phyloP scores from a whole-genome alignment of 2,888 invertebrate genomes.

The Ormyrus rosae region DNA sequence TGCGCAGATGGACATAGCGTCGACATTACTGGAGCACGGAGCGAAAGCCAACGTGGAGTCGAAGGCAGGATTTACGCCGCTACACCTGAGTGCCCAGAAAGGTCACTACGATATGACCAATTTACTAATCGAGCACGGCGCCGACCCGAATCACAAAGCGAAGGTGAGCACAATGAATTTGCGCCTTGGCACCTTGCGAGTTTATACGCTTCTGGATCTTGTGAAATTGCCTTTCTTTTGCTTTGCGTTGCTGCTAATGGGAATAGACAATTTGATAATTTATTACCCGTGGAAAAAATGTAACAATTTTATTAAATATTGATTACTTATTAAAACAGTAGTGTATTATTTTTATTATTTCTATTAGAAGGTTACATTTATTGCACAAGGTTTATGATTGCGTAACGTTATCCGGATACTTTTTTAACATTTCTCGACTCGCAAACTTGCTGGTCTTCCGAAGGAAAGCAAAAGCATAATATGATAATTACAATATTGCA shows the following conservation, averaged over 20 bases:
- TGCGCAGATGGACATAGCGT: conserved; percentile 92
- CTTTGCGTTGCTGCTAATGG: too few species aligned
- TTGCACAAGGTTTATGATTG: conserved; percentile 12
- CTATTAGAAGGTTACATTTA: neutral
- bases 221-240: too few species aligned
- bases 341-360: neutral
- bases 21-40: conserved; percentile 93
- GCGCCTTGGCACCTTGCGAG: too few species aligned
- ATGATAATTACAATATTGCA: too few species aligned
- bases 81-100: conserved; percentile 95
- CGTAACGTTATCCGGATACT: neutral
- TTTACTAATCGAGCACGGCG: conserved; percentile 92
- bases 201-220: too few species aligned
- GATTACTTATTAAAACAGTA: neutral
- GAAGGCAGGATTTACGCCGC: conserved; percentile 96
- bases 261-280: too few species aligned
- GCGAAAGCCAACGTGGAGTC: conserved; percentile 95
- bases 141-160: conserved; percentile 89
- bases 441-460: conserved; percentile 27
- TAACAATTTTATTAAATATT: too few species aligned
- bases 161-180: conserved; percentile 75
- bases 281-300: too few species aligned
- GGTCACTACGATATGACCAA: conserved; percentile 97
- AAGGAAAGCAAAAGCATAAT: conserved; percentile 8
- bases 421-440: neutral